Evolutionary conservation across 2,797 vertebrate species (phyloP), one percentile per base, ranked within the genome.

Genomic region (Leontocebus nigricollis): DNA sequence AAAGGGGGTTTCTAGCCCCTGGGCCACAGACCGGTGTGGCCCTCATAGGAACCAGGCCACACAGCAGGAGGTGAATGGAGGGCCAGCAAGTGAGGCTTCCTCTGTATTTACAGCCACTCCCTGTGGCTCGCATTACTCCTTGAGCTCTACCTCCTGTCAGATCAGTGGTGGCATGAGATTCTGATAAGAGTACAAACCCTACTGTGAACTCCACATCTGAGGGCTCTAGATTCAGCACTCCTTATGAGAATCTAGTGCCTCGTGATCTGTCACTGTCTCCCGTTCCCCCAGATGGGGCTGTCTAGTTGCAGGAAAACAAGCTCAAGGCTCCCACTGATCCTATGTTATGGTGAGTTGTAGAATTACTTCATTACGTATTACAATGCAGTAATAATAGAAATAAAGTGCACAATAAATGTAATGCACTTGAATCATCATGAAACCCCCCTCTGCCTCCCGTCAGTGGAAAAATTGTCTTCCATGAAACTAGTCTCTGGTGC

Each of bases 281-380:
- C 1, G 15, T 67, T 1, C 33, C 33, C 15, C 15, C 3, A 67
- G 33, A 17, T 67, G 64, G 61, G 33, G n/a, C 7, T 0, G 4
- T n/a, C 15, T n/a, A n/a, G 64, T 67, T 67, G 33, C 15, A 67
- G 33, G 64, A 67, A 67, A 67, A 67, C 33, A 67, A n/a, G 64
- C 33, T 67, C 33, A n/a, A 17, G 64, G 64, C 64, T 67, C 33
- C 64, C 33, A 67, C 33, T n/a, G 15, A n/a, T 67, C 17, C 33
- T 67, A 9, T 0, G 7, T 67, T 67, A n/a, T 8, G 33, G 64
- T 67, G 64, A 67, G 15, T n/a, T 67, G 64, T 67, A 67, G 64
- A n/a, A 67, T 67, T 67, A n/a, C 17, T 67, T 67, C 64, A n/a
- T n/a, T 67, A 19, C n/a, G 9, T 67, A 4, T 67, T 67, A n/a